These are phyloP conservation scores for Caracal caracal DNA, from an alignment of 2,113 vertebrate genomes.

Conservation along the genomic window DNA sequence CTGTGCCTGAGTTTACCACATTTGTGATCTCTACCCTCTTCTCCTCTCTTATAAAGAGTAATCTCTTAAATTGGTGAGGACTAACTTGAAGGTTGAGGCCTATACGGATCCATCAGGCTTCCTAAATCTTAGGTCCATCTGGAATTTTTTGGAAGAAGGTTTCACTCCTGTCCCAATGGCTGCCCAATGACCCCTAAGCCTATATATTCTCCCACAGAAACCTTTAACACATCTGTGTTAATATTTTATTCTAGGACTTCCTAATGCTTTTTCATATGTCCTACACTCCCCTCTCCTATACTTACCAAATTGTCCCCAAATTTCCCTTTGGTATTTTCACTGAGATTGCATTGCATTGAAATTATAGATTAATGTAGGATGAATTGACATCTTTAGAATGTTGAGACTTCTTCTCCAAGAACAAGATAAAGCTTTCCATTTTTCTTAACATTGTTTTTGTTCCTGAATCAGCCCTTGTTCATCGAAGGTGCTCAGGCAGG, in stretches of 20 bases:
- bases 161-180: background rate
- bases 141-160: background rate
- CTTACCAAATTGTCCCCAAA: background rate
- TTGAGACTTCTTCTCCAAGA: background rate
- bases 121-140: background rate
- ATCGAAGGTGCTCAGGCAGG: background rate
- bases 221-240: background rate
- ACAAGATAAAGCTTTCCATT: background rate
- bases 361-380: background rate
- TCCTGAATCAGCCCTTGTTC: background rate
- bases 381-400: background rate
- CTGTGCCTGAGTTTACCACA: background rate
- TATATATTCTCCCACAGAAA: background rate
- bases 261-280: background rate
- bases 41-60: background rate
- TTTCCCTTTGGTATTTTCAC: background rate
- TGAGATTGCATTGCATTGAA: background rate
- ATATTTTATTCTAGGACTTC: background rate
- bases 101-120: background rate
- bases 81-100: background rate
- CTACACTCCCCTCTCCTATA: background rate
- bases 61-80: background rate
- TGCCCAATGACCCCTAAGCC: background rate
- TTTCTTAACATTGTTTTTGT: slow-evolving; percentile 9
- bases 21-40: background rate